Conservation (phyloP, 2,113 vertebrate species). For the Lophius piscatorius region DNA sequence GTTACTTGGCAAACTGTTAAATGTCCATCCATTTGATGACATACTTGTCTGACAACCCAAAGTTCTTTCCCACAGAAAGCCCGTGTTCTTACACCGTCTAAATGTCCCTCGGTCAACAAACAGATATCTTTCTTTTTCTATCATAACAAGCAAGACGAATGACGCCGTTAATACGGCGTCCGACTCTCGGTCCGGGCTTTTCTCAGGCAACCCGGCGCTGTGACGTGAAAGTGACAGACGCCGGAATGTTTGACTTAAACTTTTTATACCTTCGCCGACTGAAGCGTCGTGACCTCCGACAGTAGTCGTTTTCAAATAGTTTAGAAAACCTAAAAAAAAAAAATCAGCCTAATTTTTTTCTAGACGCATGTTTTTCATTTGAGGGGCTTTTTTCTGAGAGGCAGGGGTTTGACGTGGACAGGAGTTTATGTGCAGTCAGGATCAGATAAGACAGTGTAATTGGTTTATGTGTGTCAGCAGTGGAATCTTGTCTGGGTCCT, state of each 20-base stretch:
- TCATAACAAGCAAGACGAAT: slow-evolving; percentile 71
- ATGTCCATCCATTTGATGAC: slow-evolving; percentile 65
- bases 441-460: slow-evolving; percentile 78
- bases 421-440: slow-evolving; percentile 68
- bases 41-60: slow-evolving; percentile 70
- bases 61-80: slow-evolving; percentile 79
- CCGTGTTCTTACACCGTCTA: slow-evolving; percentile 71
- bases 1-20: slow-evolving; percentile 66
- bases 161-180: slow-evolving; percentile 66
- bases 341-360: slow-evolving; percentile 48
- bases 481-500: slow-evolving; percentile 72
- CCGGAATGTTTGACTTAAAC: slow-evolving; percentile 35
- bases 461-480: slow-evolving; percentile 78
- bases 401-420: slow-evolving; percentile 68
- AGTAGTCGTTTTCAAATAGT: slow-evolving; percentile 54
- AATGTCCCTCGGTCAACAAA: slow-evolving; percentile 64
- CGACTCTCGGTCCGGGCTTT: slow-evolving; percentile 24
- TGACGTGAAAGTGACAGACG: slow-evolving; percentile 39
- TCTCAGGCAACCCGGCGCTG: slow-evolving; percentile 40
- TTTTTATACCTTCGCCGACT: slow-evolving; percentile 31
- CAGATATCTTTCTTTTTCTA: slow-evolving; percentile 63
- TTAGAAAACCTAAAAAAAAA: slow-evolving; percentile 25
- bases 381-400: slow-evolving; percentile 66
- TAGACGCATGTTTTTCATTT: slow-evolving; percentile 76
- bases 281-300: slow-evolving; percentile 25